Evolutionary conservation across 2,797 vertebrate genomes (phyloP).

Genomic region (Crocidura indochinensis): DNA sequence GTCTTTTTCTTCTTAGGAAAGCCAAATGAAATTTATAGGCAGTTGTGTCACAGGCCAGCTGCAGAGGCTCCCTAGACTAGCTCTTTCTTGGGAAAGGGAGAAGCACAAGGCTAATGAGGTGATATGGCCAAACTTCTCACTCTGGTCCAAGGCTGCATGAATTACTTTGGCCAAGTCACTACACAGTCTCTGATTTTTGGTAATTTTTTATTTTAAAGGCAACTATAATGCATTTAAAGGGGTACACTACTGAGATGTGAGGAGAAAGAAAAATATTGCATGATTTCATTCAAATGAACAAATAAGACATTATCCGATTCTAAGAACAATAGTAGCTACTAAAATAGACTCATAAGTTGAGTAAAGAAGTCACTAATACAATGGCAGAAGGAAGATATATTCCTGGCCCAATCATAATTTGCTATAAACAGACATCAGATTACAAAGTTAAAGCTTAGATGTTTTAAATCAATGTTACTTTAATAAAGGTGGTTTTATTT

Average conservation of each 20-base stretch:
- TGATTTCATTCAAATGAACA: neutral
- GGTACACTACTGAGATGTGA: neutral
- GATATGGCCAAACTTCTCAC: neutral
- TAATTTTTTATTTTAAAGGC: neutral
- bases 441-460: neutral
- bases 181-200: neutral
- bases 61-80: neutral
- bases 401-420: neutral
- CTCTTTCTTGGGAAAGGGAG: neutral
- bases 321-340: neutral
- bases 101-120: neutral
- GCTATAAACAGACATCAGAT: neutral
- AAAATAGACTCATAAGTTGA: neutral
- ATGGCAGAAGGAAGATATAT: neutral
- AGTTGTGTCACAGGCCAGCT: neutral
- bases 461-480: neutral
- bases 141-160: neutral
- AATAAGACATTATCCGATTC: neutral
- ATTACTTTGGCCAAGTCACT: neutral
- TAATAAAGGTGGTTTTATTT: neutral
- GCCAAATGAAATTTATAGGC: neutral
- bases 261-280: neutral
- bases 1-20: conserved; percentile 54
- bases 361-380: neutral
- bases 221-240: neutral